A percentile compares a stretch with the other conserved stretches of the same genome.
Conservation (phyloP, 2,113 vertebrate genomes). For the Corythaeola cristata region DNA sequence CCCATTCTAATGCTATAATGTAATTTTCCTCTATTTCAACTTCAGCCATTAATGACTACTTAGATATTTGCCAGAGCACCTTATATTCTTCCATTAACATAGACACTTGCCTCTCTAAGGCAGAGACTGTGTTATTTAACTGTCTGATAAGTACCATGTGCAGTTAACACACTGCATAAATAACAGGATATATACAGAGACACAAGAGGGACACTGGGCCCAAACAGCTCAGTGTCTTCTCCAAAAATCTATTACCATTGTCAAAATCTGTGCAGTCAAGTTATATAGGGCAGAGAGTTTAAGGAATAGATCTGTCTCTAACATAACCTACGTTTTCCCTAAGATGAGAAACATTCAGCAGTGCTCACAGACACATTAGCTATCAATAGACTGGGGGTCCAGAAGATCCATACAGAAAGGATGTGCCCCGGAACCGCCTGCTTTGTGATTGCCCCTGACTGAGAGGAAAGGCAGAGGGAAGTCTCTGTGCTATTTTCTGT, state of each 20-base stretch:
- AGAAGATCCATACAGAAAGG: not conserved
- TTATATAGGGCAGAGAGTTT: not conserved
- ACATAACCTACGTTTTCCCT: not conserved
- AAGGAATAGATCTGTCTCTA: not conserved
- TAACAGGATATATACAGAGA: not conserved
- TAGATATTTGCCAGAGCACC: slow-evolving; percentile 7
- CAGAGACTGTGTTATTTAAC: not conserved
- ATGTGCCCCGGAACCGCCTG: not conserved
- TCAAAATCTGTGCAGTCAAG: not conserved
- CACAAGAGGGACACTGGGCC: not conserved
- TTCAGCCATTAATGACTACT: not conserved
- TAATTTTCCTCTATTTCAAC: not conserved
- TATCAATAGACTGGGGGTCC: not conserved
- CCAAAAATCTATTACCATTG: not conserved
- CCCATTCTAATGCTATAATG: not conserved
- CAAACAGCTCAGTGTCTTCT: not conserved
- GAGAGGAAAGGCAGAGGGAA: not conserved
- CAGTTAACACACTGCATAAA: not conserved
- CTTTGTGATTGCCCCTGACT: not conserved
- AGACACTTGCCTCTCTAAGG: not conserved
- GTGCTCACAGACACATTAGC: not conserved
- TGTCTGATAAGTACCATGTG: not conserved
- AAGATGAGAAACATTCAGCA: not conserved
- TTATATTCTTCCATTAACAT: not conserved
- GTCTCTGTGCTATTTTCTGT: not conserved